Evolutionary conservation across 2,113 vertebrate genomes (phyloP).

Genomic region (Centrocercus urophasianus): DNA sequence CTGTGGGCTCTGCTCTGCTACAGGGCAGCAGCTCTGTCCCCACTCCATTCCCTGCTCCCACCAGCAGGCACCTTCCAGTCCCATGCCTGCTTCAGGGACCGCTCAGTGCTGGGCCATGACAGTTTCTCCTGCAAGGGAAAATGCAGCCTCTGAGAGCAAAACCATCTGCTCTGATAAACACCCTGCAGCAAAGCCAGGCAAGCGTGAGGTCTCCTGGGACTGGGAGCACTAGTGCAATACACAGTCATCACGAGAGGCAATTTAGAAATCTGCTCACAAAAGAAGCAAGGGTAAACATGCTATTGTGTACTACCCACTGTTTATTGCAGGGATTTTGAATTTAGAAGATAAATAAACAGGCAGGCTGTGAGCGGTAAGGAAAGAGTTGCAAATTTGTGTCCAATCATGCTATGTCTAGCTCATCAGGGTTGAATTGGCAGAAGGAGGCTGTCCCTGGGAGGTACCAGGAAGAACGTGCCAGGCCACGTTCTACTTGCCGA

Average conservation of each 20-base stretch:
- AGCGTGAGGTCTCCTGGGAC: not conserved
- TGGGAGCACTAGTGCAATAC: not conserved
- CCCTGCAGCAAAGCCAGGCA: slow-evolving; percentile 56
- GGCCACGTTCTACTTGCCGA: fast-evolving
- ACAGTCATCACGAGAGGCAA: slow-evolving; percentile 40
- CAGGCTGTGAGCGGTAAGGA: not conserved
- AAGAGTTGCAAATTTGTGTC: not conserved
- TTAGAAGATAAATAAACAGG: slow-evolving; percentile 1
- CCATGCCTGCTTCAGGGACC: slow-evolving; percentile 54
- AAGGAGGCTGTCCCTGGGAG: not conserved
- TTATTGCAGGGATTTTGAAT: slow-evolving; percentile 9
- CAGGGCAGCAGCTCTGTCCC: not conserved
- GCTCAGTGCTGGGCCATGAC: slow-evolving; percentile 30
- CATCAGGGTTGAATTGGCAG: not conserved
- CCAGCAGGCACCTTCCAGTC: slow-evolving; percentile 37
- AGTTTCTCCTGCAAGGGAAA: slow-evolving; percentile 20
- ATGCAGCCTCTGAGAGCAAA: slow-evolving; percentile 2
- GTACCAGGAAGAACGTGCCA: not conserved
- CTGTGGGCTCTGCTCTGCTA: not conserved
- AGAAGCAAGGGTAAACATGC: not conserved
- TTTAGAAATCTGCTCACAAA: slow-evolving; percentile 49
- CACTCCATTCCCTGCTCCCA: not conserved
- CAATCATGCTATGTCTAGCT: fast-evolving
- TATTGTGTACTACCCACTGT: not conserved
- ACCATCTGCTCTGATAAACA: slow-evolving; percentile 65